Conservation (phyloP, 2,113 vertebrate genomes). For the Bucco capensis region DNA sequence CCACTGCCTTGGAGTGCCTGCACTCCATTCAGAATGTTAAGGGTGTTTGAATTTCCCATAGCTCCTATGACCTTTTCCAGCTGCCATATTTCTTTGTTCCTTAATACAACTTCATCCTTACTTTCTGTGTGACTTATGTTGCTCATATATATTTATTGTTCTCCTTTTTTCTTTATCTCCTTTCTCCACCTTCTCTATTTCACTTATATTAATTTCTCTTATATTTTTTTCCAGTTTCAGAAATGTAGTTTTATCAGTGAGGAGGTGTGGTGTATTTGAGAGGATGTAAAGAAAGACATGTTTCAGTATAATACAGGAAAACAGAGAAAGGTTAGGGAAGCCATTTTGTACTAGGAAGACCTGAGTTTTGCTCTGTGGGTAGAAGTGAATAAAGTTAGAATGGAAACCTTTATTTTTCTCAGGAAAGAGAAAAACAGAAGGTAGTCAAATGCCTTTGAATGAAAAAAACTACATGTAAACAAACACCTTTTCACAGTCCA, state of each 20-base stretch:
- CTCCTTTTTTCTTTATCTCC: background rate
- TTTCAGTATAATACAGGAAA: background rate
- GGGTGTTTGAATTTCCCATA: background rate
- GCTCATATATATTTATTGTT: background rate
- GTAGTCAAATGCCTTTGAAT: background rate
- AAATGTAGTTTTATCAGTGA: background rate
- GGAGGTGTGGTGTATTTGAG: background rate
- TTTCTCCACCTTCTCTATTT: background rate
- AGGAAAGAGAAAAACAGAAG: background rate
- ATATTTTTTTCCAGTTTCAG: too few species aligned
- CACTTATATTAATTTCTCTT: background rate
- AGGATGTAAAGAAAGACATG: background rate
- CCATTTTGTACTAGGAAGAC: background rate
- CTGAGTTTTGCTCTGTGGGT: background rate
- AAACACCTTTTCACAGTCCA: background rate
- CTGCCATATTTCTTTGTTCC: background rate
- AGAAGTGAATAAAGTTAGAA: background rate
- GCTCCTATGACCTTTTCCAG: background rate
- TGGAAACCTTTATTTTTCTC: background rate
- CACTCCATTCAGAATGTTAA: background rate
- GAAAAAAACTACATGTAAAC: background rate
- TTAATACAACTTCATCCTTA: background rate
- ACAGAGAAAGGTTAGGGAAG: background rate
- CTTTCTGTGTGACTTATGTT: background rate
- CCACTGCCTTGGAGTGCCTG: background rate